Conservation (phyloP, 2,113 vertebrate species). For the Atherinomorus stipes region DNA sequence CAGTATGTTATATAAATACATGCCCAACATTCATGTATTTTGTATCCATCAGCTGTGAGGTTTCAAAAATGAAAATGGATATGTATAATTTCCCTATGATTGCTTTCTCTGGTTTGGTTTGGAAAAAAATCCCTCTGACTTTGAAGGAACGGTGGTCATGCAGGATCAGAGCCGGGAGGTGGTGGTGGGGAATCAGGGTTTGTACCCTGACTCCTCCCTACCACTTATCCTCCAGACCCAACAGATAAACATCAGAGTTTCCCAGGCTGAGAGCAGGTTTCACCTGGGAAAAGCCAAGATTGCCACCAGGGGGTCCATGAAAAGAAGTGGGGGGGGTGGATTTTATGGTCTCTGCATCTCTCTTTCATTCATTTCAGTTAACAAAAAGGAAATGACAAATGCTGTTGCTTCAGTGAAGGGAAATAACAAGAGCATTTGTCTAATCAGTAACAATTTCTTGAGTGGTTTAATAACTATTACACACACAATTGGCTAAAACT, state of each 20-base stretch:
- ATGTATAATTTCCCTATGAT: constrained; percentile 54
- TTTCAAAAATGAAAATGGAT: constrained; percentile 43
- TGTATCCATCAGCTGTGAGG: constrained; percentile 18
- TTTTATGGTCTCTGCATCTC: constrained; percentile 51
- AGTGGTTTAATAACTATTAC: constrained; percentile 2
- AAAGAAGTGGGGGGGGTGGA: constrained; percentile 31
- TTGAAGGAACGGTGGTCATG: constrained; percentile 57
- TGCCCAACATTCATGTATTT: not conserved
- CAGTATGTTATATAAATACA: constrained; percentile 35
- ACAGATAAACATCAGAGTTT: constrained; percentile 74
- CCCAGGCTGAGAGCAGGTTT: constrained; percentile 60
- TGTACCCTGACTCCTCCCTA: constrained; percentile 40
- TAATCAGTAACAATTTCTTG: constrained; percentile 30
- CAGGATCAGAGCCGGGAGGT: constrained; percentile 27
- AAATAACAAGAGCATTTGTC: constrained; percentile 38
- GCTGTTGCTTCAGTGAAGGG: constrained; percentile 24
- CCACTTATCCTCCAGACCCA: constrained; percentile 55
- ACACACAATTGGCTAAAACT: too few relatives aligned
- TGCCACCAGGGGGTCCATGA: constrained; percentile 48
- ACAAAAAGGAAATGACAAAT: constrained; percentile 54
- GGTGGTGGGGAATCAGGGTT: not conserved
- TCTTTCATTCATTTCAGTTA: constrained; percentile 62
- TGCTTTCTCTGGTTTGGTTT: constrained; percentile 49
- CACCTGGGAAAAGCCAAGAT: constrained; percentile 71
- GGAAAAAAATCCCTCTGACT: constrained; percentile 39